These are phyloP conservation scores for Dipus sagitta DNA, from an alignment of 2,797 vertebrate genomes.

Conservation along the genomic window DNA sequence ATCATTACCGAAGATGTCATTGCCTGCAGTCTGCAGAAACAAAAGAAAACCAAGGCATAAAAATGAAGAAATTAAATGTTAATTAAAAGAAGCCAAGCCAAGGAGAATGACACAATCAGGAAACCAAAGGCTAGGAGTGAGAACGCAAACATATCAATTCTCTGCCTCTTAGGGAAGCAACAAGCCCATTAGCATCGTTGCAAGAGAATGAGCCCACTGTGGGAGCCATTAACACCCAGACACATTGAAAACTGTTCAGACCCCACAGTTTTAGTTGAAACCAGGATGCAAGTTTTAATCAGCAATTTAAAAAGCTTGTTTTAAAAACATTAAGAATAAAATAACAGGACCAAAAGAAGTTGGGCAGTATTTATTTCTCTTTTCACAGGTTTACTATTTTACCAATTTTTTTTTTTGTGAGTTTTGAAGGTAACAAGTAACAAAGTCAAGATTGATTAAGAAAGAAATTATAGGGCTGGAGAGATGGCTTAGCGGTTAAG, in stretches of 20 bases:
- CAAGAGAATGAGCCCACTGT: constrained; percentile 41
- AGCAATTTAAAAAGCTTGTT: background rate
- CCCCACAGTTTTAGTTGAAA: background rate
- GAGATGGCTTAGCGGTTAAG: too few relatives aligned
- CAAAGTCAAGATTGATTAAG: background rate
- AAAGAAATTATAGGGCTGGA: too few relatives aligned
- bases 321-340: constrained; percentile 36
- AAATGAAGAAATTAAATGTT: constrained; percentile 60
- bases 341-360: background rate
- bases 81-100: constrained; percentile 74
- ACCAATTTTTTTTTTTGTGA: background rate
- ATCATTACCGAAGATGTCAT: constrained; percentile 37
- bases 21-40: constrained; percentile 57
- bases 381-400: constrained; percentile 9
- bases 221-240: constrained; percentile 55
- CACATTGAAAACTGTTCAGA: background rate
- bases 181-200: constrained; percentile 46
- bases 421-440: constrained; percentile 19
- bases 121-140: constrained; percentile 40
- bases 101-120: constrained; percentile 67
- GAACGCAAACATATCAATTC: constrained; percentile 60
- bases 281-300: constrained; percentile 59
- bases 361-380: background rate
- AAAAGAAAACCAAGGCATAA: constrained; percentile 57
- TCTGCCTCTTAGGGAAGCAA: constrained; percentile 53